Evolutionary conservation across 2,797 vertebrate species (phyloP).

Genomic region (Acanthornis magna): DNA sequence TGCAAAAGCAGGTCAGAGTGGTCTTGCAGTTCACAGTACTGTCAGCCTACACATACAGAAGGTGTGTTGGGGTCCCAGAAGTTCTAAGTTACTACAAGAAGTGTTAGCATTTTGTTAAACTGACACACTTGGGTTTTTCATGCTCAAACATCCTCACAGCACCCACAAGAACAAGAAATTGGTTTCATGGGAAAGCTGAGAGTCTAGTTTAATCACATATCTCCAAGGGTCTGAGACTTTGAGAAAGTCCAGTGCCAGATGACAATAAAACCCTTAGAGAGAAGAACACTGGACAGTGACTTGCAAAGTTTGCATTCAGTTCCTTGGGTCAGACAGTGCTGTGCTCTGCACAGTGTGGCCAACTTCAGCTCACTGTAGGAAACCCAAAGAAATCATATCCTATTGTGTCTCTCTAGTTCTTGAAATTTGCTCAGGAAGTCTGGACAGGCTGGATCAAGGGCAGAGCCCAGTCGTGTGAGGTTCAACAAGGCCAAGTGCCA

Average conservation of each 20-base stretch:
- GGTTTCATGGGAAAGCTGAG: not conserved
- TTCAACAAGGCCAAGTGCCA: not conserved
- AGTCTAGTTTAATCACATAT: not conserved
- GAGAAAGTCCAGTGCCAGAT: not conserved
- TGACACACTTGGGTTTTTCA: not conserved
- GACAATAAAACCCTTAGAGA: not conserved
- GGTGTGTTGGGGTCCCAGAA: not conserved
- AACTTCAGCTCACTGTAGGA: not conserved
- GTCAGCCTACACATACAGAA: not conserved
- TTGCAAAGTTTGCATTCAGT: not conserved
- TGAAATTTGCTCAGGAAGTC: not conserved
- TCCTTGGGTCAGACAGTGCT: fast-evolving
- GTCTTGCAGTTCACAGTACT: not conserved
- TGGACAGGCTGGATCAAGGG: not conserved
- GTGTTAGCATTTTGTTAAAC: not conserved
- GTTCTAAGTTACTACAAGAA: not conserved
- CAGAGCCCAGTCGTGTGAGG: not conserved
- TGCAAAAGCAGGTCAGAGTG: not conserved
- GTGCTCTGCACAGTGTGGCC: fast-evolving
- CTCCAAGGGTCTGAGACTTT: not conserved
- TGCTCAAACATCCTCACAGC: not conserved
- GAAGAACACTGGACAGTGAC: too few relatives aligned
- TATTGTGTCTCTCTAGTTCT: not conserved
- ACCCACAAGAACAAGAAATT: not conserved
- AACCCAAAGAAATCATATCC: not conserved